Evolutionary conservation across 2,113 vertebrate species (phyloP).

Genomic region (Bos taurus): DNA sequence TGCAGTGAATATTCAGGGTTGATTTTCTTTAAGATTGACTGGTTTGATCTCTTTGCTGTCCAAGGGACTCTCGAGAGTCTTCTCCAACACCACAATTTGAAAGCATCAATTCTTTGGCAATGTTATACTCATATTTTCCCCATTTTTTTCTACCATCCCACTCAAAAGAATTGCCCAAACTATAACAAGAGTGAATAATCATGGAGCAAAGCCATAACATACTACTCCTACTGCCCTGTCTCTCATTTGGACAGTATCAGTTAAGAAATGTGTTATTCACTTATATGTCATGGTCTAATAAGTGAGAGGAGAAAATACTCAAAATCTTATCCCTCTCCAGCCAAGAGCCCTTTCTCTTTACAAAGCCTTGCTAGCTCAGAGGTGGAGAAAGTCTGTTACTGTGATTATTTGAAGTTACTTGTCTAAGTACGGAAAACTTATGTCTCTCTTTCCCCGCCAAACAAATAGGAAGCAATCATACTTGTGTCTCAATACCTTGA

Average conservation of each 20-base stretch:
- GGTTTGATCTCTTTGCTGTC: too few species aligned
- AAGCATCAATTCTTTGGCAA: too few species aligned
- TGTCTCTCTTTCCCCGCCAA: fast-evolving
- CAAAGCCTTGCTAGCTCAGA: not conserved
- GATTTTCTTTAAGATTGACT: too few species aligned
- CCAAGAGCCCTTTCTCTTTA: not conserved
- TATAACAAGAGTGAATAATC: not conserved
- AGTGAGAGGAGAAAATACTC: not conserved
- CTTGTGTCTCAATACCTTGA: not conserved
- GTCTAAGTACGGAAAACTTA: not conserved
- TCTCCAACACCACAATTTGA: too few species aligned
- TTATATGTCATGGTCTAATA: not conserved
- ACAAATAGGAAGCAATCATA: not conserved
- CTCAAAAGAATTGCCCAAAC: not conserved
- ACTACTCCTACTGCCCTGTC: not conserved
- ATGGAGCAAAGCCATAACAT: not conserved
- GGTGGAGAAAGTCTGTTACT: not conserved
- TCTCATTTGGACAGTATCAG: not conserved
- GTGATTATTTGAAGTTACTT: not conserved
- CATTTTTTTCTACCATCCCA: not conserved
- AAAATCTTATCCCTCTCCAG: not conserved
- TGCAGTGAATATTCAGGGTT: too few species aligned
- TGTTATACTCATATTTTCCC: not conserved
- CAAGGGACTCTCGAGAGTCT: too few species aligned
- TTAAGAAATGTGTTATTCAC: not conserved